phyloP scores from a whole-genome alignment of 1,140 invertebrate species.

The Trichoplusia ni region DNA sequence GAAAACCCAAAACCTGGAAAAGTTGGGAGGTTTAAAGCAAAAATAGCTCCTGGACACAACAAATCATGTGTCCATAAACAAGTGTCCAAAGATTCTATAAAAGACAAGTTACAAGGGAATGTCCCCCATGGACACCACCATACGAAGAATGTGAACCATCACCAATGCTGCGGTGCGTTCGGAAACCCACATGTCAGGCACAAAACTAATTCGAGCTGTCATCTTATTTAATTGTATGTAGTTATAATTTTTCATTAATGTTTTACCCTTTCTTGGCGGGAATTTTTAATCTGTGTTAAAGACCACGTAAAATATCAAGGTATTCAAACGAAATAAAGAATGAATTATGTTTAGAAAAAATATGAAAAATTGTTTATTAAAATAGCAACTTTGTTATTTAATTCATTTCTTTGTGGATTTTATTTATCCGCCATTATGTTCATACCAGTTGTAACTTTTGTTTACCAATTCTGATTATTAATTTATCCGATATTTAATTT shows the following conservation, averaged over 20 bases:
- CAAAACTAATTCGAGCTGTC: conserved; percentile 70
- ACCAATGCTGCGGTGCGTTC: conserved; percentile 74
- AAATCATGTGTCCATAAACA: conserved; percentile 54
- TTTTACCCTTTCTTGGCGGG: neutral
- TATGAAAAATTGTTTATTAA: too few species aligned
- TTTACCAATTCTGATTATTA: neutral
- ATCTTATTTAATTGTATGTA: conserved; percentile 68
- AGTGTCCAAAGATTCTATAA: conserved; percentile 58
- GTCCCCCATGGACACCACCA: conserved; percentile 72
- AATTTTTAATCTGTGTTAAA: neutral
- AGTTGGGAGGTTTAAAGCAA: conserved; percentile 63
- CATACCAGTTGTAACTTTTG: too few species aligned
- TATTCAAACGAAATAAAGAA: too few species aligned
- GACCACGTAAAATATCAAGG: too few species aligned
- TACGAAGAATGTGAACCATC: conserved; percentile 72
- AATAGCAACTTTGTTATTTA: too few species aligned
- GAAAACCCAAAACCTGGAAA: conserved; percentile 61
- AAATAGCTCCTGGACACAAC: conserved; percentile 64
- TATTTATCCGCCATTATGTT: too few species aligned
- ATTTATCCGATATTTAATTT: neutral
- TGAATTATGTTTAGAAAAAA: too few species aligned
- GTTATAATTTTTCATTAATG: neutral
- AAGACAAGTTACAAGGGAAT: conserved; percentile 53
- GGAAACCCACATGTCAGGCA: conserved; percentile 73
- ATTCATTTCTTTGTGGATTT: too few species aligned